Base-by-base conservation (phyloP, 2,113 vertebrate species). In the Lethenteron camtschaticum region DNA sequence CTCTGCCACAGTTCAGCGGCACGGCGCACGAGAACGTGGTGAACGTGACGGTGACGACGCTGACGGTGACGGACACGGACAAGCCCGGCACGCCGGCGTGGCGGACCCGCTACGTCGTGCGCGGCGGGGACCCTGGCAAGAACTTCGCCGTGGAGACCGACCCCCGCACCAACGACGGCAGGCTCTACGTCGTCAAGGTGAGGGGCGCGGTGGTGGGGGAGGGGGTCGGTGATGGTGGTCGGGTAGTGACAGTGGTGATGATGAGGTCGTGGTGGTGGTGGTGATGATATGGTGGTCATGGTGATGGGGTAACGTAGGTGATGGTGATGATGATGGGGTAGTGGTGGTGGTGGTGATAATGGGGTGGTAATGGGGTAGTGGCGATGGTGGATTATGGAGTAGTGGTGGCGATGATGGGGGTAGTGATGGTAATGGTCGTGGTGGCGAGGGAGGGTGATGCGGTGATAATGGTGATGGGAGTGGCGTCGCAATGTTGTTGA, bases 141-240 rank as follows among this genome's bases (percentile, higher is more conserved):
- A 12, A 78, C 5, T 97, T 95, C 8, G 70, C 5, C 0, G 70
- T 96, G 69, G 71, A 57, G 71, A 90, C 90, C 0, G 83, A 82
- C 72, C 72, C 71, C 9, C 75, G 63, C 57, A 85, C 77, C 70
- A 85, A 87, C 0, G 78, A 88, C 1, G 92, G 89, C 70, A 74
- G 87, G 70, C 72, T 96, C 74, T 84, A 73, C 56, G 88, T 84
- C 0, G 73, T 75, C 5, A 87, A 85, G 88, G 92, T 96, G 78
- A 55, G 12, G 60, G 20, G 20, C 20, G 20, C 20, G 20, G 20
- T 20, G 20, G 20, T 20, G 20, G 20, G 20, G 20, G 20, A 20
- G 20, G 20, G 20, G 20, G 20, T 2, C 20, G 20, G 20, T 20
- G 20, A 20, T 20, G 20, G 20, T 20, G 20, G 20, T 2, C 2